These are phyloP conservation scores for Dysdera silvatica DNA, from an alignment of 1,140 invertebrate species.

Conservation along the genomic window DNA sequence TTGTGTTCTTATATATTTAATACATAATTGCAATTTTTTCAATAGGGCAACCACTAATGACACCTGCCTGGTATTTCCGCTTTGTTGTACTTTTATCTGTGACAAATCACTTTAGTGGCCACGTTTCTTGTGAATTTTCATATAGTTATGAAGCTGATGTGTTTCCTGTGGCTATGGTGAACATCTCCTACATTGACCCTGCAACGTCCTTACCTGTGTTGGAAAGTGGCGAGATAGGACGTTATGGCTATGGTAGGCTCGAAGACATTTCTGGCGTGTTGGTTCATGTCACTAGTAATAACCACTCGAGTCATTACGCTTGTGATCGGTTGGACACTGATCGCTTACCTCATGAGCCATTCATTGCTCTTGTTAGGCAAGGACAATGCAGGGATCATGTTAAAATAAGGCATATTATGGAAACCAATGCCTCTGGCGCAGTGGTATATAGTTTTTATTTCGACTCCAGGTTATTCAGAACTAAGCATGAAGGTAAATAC, in stretches of 20 bases:
- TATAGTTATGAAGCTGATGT: conserved; percentile 34
- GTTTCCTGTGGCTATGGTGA: conserved; percentile 42
- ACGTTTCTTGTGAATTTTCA: conserved; percentile 26
- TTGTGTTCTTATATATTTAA: no score
- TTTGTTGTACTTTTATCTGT: no score
- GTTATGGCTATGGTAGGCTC: conserved; percentile 59
- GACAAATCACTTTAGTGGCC: no score
- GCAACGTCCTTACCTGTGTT: conserved; percentile 37
- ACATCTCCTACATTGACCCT: conserved; percentile 42
- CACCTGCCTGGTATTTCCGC: no score
- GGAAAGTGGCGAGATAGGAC: conserved; percentile 50
- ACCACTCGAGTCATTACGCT: conserved; percentile 53
- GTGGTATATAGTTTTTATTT: conserved; percentile 65
- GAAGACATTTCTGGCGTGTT: conserved; percentile 52
- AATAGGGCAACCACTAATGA: no score
- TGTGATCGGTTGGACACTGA: conserved; percentile 53
- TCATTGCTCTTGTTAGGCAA: conserved; percentile 65
- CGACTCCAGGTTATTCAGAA: conserved; percentile 23
- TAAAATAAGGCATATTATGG: conserved; percentile 63
- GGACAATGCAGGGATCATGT: conserved; percentile 66
- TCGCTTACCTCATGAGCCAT: conserved; percentile 46
- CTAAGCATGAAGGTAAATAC: conserved; percentile 30
- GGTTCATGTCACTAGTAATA: conserved; percentile 52
- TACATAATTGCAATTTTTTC: no score
- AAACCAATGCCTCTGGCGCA: conserved; percentile 59